Evolutionary conservation across 2,888 invertebrate genomes (phyloP), one percentile per base, ranked within the genome.

Genomic region (Anorthoa munda): DNA sequence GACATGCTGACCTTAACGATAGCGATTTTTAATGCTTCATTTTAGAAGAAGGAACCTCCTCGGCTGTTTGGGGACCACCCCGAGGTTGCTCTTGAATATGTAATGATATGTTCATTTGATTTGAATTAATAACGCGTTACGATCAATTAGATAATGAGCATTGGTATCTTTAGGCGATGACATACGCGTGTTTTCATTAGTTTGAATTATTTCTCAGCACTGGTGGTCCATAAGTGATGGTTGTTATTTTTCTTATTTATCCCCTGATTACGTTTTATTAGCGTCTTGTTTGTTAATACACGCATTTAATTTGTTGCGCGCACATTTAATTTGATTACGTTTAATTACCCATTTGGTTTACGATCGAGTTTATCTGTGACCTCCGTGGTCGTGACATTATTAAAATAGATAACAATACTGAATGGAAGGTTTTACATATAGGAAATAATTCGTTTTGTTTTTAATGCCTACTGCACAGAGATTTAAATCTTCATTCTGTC

Each of bases 91-190:
- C 75, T 82, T 82, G 73, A 67, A 84, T 83, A 82, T 73, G 77
- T 81, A 80, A 74, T 75, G 85, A 85, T 84, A 87, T 82, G 88
- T 88, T 88, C 86, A 82, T 87, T 83, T 87, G 86, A 91, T 93
- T 93, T 89, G 91, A 92, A 93, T 94, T 92, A 93, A 94, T 93
- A 92, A 92, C 84, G 88, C 93, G 92, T 93, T 92, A 89, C 84
- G 83, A 84, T 91, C 91, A 93, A 93, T 93, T 93, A 92, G 82
- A 89, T 90, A 91, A 92, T 90, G 87, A 91, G 86, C 81, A 86
- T 80, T 77, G 81, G 87, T 87, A 84, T 90, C 88, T 83, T 89
- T 90, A 87, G 88, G 87, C 86, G 85, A 84, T 84, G 88, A 90
- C 83, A 81, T 76, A 86, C 84, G 82, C 75, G 73, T 86, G 85